phyloP scores from a whole-genome alignment of 1,140 invertebrate species.

The Homalodisca vitripennis region DNA sequence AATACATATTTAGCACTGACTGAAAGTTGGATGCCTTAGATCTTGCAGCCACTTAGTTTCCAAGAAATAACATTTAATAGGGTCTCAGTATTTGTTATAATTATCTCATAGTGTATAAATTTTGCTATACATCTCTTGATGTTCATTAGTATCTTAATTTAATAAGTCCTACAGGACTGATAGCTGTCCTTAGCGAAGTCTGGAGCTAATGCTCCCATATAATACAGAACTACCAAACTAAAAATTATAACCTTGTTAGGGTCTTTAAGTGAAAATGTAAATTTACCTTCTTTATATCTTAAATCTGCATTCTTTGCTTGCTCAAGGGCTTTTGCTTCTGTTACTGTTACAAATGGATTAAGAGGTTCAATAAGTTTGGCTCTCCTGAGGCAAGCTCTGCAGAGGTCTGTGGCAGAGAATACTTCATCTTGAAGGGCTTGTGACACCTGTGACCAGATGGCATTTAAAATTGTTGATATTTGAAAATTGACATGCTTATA shows the following conservation, averaged over 20 bases:
- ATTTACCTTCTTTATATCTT: background rate
- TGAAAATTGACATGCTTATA: no score
- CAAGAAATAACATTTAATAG: no score
- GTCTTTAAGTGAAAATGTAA: background rate
- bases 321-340: background rate
- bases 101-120: background rate
- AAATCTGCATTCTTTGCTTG: background rate
- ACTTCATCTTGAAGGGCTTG: background rate
- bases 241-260: background rate
- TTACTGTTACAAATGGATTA: background rate
- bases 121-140: background rate
- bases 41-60: no score
- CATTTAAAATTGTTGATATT: no score
- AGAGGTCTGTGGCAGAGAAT: background rate
- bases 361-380: background rate
- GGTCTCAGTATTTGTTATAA: no score
- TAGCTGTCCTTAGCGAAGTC: background rate
- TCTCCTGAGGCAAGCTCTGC: background rate
- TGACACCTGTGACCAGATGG: background rate
- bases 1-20: no score
- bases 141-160: background rate
- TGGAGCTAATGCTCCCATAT: background rate
- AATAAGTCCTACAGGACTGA: background rate
- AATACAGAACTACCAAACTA: background rate
- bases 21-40: no score